Evolutionary conservation across 2,113 vertebrate species (phyloP).

Genomic region (Ailurus styani): DNA sequence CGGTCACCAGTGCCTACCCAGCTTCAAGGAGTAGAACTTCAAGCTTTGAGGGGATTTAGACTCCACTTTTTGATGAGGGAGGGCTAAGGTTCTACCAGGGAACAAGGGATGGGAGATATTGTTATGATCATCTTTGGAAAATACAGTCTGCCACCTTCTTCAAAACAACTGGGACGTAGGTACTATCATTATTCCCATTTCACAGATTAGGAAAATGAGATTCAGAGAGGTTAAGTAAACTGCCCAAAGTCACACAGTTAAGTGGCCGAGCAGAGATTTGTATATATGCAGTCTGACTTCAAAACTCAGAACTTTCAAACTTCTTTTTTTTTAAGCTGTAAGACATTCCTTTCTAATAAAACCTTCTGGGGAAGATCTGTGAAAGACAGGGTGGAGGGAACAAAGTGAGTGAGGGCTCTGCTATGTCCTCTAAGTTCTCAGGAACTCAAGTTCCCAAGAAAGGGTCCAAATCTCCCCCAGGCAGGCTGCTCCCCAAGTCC

Average conservation of each 20-base stretch:
- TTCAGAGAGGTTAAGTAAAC: neutral
- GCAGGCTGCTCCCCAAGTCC: neutral
- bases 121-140: neutral
- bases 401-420: neutral
- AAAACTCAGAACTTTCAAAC: neutral
- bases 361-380: neutral
- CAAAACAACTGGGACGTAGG: rapidly evolving
- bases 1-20: neutral
- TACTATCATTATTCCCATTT: neutral
- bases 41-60: neutral
- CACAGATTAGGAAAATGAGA: neutral
- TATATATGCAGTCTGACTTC: neutral
- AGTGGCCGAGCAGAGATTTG: neutral
- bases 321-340: neutral
- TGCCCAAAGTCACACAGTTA: neutral
- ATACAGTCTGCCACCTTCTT: neutral
- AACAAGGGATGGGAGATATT: too few species aligned
- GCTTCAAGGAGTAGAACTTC: too few species aligned
- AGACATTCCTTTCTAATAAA: neutral
- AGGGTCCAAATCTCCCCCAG: neutral
- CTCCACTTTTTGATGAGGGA: neutral
- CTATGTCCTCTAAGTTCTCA: neutral
- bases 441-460: neutral
- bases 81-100: neutral
- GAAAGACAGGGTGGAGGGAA: neutral